Evolutionary conservation across 1,140 invertebrate species (phyloP).

Genomic region (Papilio helenus): DNA sequence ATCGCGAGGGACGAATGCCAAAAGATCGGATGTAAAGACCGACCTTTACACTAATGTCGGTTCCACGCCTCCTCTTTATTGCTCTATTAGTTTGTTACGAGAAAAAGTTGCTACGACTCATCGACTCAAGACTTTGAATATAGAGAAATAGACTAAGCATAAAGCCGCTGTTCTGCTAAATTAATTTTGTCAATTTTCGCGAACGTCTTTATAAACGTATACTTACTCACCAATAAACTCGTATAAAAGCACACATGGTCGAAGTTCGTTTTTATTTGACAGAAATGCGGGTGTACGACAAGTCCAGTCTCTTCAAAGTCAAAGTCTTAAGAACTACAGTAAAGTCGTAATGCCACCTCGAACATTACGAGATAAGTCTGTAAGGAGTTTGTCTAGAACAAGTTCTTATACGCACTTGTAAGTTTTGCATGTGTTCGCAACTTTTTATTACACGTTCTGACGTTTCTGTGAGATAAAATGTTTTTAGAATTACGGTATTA

Average conservation of each 20-base stretch:
- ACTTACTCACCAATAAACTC: neutral
- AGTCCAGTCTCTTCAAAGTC: neutral
- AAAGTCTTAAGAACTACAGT: neutral
- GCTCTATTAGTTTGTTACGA: slow-evolving; percentile 32
- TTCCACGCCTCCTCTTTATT: slow-evolving; percentile 23
- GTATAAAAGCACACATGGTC: no score
- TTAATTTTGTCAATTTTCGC: neutral
- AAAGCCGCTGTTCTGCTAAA: neutral
- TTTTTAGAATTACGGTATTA: neutral
- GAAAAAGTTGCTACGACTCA: slow-evolving; percentile 30
- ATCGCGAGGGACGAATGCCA: slow-evolving; percentile 32
- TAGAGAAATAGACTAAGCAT: neutral
- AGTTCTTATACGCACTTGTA: slow-evolving; percentile 26
- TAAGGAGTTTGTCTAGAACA: slow-evolving; percentile 23
- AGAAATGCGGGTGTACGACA: neutral
- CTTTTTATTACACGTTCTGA: neutral
- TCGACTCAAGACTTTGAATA: neutral
- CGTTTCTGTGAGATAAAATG: neutral
- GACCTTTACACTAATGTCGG: slow-evolving; percentile 34
- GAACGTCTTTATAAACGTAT: no score
- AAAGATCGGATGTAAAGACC: slow-evolving; percentile 31
- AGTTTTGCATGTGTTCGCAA: slow-evolving; percentile 31
- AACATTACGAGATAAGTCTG: slow-evolving; percentile 26
- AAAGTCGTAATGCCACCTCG: slow-evolving; percentile 28
- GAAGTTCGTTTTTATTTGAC: no score